Base-by-base conservation (phyloP, 2,113 vertebrate species). In the Poeciliopsis turrubarensis region DNA sequence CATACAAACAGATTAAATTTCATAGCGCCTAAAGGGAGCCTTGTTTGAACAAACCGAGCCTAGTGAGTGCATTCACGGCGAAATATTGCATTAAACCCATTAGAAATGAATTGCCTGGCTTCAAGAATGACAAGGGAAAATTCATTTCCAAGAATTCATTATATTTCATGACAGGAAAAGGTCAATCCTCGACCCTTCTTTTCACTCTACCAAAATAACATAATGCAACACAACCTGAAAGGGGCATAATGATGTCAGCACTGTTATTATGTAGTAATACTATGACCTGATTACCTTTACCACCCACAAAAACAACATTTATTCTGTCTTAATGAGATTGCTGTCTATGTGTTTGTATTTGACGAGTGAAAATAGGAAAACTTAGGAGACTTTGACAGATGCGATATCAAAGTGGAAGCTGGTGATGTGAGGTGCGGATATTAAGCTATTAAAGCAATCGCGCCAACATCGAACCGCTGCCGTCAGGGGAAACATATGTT, bases 221-320 rank as follows among this genome's bases (percentile, higher is more conserved):
- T 17, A 60, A 70, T 39, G 54, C 44, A 51, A 76, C 63, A 68
- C 37, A 37, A 71, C 34, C 57, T 70, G 60, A 79, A 61, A 32
- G 77, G 71, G 73, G 39, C 44, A 17, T 78, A 72, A 83, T 70
- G 70, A 72, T 30, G 70, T 85, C 79, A 80, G 34, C 32, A 65
- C 27, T 30, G 27, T 77, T 70, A 69, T 65, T 61, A 70, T 34
- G 26, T 77, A 32, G 10, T 71, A 66, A 75, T 61, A 65, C 22
- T 64, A 54, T 64, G 62, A 77, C 62, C 75, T 60, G 72, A 86
- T 85, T 69, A 81, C 41, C 68, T 79, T 70, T 65, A 61, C 68
- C 65, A 73, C 70, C 64, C 22, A 73, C 79, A 81, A 72, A 82
- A 9, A 74, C 25, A 30, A 6, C n/a, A 65, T 79, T 72, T 30